Percentiles rank a stretch among this genome's conserved stretches.
phyloP scores from a whole-genome alignment of 2,797 vertebrate genomes.

The Euphonia xanthogaster region DNA sequence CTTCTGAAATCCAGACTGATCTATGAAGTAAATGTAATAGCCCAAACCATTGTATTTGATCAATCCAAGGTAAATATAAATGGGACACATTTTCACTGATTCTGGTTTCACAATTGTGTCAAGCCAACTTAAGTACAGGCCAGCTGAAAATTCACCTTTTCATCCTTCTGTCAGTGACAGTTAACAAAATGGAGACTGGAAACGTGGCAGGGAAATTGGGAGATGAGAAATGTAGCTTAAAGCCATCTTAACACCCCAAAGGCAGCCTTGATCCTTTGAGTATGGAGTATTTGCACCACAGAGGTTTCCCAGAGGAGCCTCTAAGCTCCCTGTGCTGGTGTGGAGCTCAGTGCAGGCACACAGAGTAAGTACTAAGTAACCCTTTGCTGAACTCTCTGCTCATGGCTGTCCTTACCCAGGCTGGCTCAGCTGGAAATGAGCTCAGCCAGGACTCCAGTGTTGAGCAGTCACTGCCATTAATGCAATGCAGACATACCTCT shows the following conservation, averaged over 20 bases:
- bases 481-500: neutral
- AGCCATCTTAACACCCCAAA: neutral
- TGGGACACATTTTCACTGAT: neutral
- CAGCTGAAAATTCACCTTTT: neutral
- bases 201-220: fast-evolving
- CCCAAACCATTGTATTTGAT: neutral
- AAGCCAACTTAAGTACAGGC: neutral
- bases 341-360: neutral
- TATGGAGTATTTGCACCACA: neutral
- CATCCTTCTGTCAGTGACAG: neutral
- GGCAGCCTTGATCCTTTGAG: neutral
- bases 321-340: fast-evolving
- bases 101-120: neutral
- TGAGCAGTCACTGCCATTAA: neutral
- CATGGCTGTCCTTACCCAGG: neutral
- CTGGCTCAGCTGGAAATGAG: neutral
- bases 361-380: neutral
- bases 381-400: neutral
- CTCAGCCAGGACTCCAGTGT: neutral
- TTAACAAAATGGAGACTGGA: neutral
- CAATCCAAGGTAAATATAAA: neutral
- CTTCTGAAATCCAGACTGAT: neutral
- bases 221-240: neutral
- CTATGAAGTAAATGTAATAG: neutral
- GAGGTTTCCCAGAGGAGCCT: fast-evolving